These are phyloP conservation scores for Australoheros scitulus DNA, from an alignment of 2,113 vertebrate species.

Conservation along the genomic window DNA sequence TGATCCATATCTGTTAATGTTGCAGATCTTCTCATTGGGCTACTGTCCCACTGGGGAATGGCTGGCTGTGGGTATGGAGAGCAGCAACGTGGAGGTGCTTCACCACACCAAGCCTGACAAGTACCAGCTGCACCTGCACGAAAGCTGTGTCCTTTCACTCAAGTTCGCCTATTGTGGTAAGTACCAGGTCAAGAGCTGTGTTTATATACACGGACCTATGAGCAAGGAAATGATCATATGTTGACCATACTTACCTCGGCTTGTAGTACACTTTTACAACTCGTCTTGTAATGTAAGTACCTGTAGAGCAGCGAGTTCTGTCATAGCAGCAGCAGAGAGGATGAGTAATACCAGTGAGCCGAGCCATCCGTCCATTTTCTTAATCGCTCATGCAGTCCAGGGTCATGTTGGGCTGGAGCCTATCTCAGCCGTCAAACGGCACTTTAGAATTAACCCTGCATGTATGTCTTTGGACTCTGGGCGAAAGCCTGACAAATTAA, in stretches of 20 bases:
- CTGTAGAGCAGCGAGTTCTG: not conserved
- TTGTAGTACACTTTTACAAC: not conserved
- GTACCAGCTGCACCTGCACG: conserved; percentile 96
- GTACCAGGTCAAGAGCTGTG: conserved; percentile 17
- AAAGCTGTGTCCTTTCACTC: conserved; percentile 97
- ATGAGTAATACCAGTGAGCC: not conserved
- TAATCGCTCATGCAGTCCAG: not conserved
- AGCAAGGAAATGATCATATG: not conserved
- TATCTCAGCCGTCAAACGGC: not conserved
- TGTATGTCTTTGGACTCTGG: not conserved
- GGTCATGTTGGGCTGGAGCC: not conserved
- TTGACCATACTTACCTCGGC: not conserved
- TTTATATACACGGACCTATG: not conserved
- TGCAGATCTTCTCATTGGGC: conserved; percentile 93
- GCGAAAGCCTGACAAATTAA: no score
- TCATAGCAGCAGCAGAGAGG: not conserved
- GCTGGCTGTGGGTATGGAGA: conserved; percentile 98
- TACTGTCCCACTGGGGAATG: conserved; percentile 97
- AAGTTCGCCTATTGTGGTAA: conserved; percentile 97
- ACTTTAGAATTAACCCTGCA: not conserved
- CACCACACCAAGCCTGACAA: conserved; percentile 98
- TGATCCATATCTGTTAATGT: not conserved
- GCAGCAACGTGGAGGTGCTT: conserved; percentile 96
- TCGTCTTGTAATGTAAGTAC: not conserved
- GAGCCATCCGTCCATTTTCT: not conserved